A percentile compares a stretch with the other conserved stretches of the same genome.
These are phyloP conservation scores for Scaptodrosophila lebanonensis DNA, from an alignment of 1,140 invertebrate species.

Conservation along the genomic window DNA sequence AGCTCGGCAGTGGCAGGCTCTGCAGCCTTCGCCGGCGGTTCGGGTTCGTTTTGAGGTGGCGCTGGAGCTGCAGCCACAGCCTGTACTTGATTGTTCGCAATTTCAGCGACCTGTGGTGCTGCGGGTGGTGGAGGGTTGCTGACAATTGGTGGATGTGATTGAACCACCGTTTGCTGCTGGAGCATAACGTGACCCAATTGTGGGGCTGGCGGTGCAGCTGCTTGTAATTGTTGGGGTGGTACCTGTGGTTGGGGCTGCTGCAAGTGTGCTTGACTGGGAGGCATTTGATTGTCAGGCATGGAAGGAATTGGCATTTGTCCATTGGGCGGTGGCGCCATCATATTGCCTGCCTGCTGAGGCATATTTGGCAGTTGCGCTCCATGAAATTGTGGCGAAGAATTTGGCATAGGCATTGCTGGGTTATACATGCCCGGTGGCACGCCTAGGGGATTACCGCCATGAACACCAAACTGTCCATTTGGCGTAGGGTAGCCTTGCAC, in stretches of 20 bases:
- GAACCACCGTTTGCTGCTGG: constrained; percentile 69
- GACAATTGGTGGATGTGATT: constrained; percentile 52
- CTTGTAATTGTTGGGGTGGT: background rate
- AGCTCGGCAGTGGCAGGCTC: constrained; percentile 83
- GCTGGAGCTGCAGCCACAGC: constrained; percentile 61
- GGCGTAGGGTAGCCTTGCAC: constrained; percentile 30
- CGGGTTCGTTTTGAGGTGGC: constrained; percentile 75
- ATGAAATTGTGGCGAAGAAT: constrained; percentile 4
- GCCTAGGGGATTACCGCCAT: constrained; percentile 11
- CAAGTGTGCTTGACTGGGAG: background rate
- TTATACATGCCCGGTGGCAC: constrained; percentile 67
- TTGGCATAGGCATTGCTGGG: constrained; percentile 32
- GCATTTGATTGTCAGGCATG: constrained; percentile 19
- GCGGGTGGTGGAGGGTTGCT: constrained; percentile 54
- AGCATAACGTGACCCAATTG: constrained; percentile 76
- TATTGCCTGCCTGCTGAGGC: constrained; percentile 16
- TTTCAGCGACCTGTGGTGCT: constrained; percentile 65
- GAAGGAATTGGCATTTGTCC: constrained; percentile 22
- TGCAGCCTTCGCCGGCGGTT: constrained; percentile 64
- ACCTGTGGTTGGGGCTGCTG: constrained; percentile 17
- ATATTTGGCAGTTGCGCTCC: constrained; percentile 57
- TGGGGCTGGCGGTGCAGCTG: constrained; percentile 8
- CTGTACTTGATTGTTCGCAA: constrained; percentile 46
- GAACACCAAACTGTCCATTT: constrained; percentile 36
- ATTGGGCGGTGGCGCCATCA: constrained; percentile 19